Evolutionary conservation across 1,140 invertebrate species (phyloP), one percentile per base, ranked within the genome.

Genomic region (Ips nitidus): DNA sequence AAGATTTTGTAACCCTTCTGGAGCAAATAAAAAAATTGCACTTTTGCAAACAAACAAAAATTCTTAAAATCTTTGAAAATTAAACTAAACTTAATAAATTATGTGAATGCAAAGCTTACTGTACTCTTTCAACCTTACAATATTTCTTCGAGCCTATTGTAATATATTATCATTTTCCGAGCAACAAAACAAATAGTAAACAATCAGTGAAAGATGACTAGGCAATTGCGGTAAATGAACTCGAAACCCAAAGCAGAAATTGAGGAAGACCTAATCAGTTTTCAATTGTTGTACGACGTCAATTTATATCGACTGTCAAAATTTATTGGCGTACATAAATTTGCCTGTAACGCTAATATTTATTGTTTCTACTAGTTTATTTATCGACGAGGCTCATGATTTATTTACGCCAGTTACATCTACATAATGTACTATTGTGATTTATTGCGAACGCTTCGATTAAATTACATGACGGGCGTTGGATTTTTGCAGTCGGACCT

Each of bases 321-420:
- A 69, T 69, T 61, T 69, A 69, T 69, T 69, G 66, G 58, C 50
- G 47, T 59, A 69, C 66, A 69, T 69, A 69, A 69, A 69, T 69
- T 69, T 50, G 45, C 66, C 59, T 61, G 66, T 45, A 69, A 55
- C 57, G 59, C 66, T 53, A 69, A 69, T 69, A 69, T 69, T 69
- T 69, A 69, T 69, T 69, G 66, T 69, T 69, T 69, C 66, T 69
- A 69, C 58, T 62, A 69, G 66, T 69, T 69, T 69, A 69, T 69
- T 69, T 69, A 69, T 69, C 52, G 66, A 62, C 41, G 56, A 8
- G n/a, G 6, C 56, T 41, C 66, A 69, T 69, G 66, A 69, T 69
- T 69, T 69, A 69, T 69, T 69, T 69, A 60, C 66, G 53, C 62
- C 58, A 62, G 62, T 69, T 69, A 69, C 66, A 69, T 69, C 66